Conservation (phyloP, 2,797 vertebrate species). For the Coendou prehensilis region DNA sequence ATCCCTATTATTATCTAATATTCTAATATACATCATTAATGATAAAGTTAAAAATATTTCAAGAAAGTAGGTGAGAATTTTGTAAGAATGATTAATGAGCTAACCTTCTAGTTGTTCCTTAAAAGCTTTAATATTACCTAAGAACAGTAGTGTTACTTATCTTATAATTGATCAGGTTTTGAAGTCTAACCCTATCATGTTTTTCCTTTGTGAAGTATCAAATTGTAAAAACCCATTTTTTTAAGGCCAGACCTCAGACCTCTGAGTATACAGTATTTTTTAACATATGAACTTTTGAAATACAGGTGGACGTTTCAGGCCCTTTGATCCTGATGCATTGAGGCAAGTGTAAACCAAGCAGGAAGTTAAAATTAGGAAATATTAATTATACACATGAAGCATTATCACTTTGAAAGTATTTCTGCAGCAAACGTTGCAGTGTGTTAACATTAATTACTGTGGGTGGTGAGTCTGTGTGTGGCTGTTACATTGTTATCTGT, state of each 20-base stretch:
- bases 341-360: conserved; percentile 14
- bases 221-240: not conserved
- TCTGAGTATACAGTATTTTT: not conserved
- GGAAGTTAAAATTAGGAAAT: conserved; percentile 43
- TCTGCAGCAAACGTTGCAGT: not conserved
- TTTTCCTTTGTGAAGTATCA: not conserved
- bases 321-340: not conserved
- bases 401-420: not conserved
- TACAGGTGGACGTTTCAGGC: not conserved
- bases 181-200: not conserved
- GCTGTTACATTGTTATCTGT: not conserved
- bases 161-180: not conserved
- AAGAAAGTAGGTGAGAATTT: not conserved
- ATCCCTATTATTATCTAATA: not conserved
- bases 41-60: not conserved
- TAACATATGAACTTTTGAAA: not conserved
- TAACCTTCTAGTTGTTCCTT: not conserved
- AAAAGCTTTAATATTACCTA: not conserved
- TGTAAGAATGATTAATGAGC: not conserved
- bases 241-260: not conserved
- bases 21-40: not conserved
- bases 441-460: not conserved
- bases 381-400: not conserved
- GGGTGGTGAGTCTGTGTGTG: not conserved
- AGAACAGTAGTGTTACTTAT: not conserved